phyloP scores from a whole-genome alignment of 1,140 invertebrate genomes.

The Caenorhabditis briggsae region DNA sequence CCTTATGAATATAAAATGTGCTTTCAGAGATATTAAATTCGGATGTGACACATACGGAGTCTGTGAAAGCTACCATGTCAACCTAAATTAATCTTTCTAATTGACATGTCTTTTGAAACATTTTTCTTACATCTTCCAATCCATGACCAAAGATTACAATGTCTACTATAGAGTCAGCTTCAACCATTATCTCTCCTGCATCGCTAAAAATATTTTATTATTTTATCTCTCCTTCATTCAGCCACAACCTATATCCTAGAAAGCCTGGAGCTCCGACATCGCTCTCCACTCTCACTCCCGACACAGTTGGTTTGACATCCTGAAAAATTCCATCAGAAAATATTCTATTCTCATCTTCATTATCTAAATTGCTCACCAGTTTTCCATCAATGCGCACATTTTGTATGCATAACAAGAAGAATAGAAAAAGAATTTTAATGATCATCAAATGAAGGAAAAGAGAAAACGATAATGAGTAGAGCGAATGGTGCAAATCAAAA shows the following conservation, averaged over 20 bases:
- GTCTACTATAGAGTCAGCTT: background rate
- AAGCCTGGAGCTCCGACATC: slow-evolving; percentile 23
- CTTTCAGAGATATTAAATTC: slow-evolving; percentile 34
- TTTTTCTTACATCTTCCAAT: background rate
- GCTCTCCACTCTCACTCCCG: slow-evolving; percentile 17
- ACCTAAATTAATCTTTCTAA: background rate
- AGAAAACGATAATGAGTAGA: slow-evolving; percentile 4
- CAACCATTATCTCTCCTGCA: slow-evolving; percentile 7
- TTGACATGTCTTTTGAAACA: too few species aligned
- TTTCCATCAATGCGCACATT: background rate
- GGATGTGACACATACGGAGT: slow-evolving; percentile 15
- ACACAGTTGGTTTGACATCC: background rate
- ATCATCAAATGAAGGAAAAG: background rate
- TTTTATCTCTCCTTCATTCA: background rate
- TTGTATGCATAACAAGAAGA: background rate
- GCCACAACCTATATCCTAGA: background rate
- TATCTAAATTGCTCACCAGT: background rate
- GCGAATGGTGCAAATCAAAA: background rate
- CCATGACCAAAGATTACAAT: slow-evolving; percentile 41
- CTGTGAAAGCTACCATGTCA: slow-evolving; percentile 28
- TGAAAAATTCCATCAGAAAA: background rate
- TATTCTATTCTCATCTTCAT: background rate
- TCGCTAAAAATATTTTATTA: background rate
- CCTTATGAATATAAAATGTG: slow-evolving; percentile 38
- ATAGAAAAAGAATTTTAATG: slow-evolving; percentile 30